Evolutionary conservation across 2,797 vertebrate genomes (phyloP).

Genomic region (Danio tinwini): DNA sequence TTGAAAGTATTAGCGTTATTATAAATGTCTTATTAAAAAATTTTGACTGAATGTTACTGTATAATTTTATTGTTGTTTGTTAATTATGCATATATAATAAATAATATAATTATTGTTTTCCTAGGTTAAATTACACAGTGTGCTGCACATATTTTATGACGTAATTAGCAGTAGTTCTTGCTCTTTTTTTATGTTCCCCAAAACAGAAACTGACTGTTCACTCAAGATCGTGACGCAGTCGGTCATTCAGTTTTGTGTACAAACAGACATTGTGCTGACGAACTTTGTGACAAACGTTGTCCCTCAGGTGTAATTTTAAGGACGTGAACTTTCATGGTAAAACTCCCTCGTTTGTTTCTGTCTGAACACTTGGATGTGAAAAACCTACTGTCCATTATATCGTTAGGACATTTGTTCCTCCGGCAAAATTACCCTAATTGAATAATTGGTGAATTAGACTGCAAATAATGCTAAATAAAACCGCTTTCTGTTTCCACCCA

Average conservation of each 20-base stretch:
- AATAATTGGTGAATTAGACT: constrained; percentile 33
- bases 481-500: constrained; percentile 15
- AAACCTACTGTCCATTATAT: constrained; percentile 4
- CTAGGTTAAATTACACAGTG: too few species aligned
- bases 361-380: not conserved
- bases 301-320: not conserved
- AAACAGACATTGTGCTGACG: not conserved
- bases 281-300: constrained; percentile 5
- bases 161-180: not conserved
- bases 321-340: not conserved
- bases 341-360: not conserved
- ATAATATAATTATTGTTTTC: too few species aligned
- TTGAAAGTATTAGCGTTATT: too few species aligned
- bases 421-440: constrained; percentile 10
- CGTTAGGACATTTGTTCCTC: constrained; percentile 14
- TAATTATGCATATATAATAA: too few species aligned
- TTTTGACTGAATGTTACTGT: too few species aligned
- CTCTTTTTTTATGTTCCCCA: not conserved
- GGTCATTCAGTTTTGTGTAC: not conserved
- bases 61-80: too few species aligned
- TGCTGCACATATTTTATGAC: too few species aligned
- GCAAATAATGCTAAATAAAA: constrained; percentile 31
- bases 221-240: not conserved
- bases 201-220: not conserved
- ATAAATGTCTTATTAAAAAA: too few species aligned